Evolutionary conservation across 2,113 vertebrate species (phyloP).

Genomic region (Columbina picui): DNA sequence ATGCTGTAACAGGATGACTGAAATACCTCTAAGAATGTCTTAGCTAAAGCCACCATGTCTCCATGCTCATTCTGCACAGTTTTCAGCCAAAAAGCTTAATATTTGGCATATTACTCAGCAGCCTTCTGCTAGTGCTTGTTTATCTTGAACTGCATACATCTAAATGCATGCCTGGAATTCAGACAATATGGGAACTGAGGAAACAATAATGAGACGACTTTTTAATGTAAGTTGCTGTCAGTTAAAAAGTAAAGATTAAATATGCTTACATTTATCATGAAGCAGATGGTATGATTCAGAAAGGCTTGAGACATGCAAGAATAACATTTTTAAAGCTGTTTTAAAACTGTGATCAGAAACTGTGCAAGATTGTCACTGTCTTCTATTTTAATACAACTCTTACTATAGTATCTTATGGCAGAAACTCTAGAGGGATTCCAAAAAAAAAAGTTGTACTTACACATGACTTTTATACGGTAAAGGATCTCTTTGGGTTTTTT

Average conservation of each 20-base stretch:
- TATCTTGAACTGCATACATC: not conserved
- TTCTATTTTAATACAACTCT: not conserved
- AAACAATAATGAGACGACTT: not conserved
- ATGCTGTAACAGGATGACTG: not conserved
- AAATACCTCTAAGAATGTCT: not conserved
- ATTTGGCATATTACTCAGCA: not conserved
- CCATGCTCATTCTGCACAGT: not conserved
- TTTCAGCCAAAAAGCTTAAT: not conserved
- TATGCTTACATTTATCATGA: not conserved
- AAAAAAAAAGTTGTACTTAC: not conserved
- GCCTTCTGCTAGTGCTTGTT: not conserved
- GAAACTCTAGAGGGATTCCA: not conserved
- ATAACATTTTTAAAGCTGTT: not conserved
- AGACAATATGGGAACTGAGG: not conserved
- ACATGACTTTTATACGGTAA: not conserved
- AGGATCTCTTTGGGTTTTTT: not conserved
- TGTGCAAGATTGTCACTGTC: not conserved
- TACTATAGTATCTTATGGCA: not conserved
- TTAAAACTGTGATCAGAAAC: conserved; percentile 28
- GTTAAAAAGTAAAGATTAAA: not conserved
- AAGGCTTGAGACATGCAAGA: not conserved
- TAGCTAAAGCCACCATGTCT: not conserved
- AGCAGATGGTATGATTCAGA: not conserved
- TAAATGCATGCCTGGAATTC: not conserved
- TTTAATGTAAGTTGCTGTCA: not conserved